Percentiles rank a stretch among this genome's conserved stretches.
phyloP scores from a whole-genome alignment of 2,888 invertebrate species.

The Epinotia bilunana region DNA sequence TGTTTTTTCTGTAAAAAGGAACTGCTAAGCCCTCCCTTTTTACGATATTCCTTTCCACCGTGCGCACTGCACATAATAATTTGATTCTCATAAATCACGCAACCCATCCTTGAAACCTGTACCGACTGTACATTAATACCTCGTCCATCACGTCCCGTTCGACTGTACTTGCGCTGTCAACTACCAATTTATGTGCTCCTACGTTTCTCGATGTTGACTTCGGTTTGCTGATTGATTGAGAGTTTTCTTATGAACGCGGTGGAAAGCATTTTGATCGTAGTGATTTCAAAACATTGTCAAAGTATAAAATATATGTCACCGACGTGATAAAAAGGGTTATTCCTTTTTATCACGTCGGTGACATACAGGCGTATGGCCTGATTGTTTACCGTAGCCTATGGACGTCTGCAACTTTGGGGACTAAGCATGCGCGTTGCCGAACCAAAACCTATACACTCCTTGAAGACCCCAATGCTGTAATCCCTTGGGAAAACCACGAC shows the following conservation, averaged over 20 bases:
- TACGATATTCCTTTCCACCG: not conserved
- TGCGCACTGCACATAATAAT: not conserved
- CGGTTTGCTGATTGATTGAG: slow-evolving; percentile 21
- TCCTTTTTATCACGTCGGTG: too few species aligned
- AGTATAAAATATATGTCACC: too few species aligned
- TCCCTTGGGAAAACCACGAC: too few species aligned
- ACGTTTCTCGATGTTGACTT: slow-evolving; percentile 27
- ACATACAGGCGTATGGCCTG: too few species aligned
- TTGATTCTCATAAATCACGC: slow-evolving; percentile 29
- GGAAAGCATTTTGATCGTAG: too few species aligned
- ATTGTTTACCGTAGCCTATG: too few species aligned
- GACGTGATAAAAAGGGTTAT: too few species aligned
- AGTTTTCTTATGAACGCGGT: not conserved
- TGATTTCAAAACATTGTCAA: not conserved
- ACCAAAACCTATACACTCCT: too few species aligned
- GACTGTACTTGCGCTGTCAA: slow-evolving; percentile 40
- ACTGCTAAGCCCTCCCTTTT: not conserved
- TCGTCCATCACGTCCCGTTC: slow-evolving; percentile 46
- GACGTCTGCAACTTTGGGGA: too few species aligned
- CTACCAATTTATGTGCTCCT: slow-evolving; percentile 30
- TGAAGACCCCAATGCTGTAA: too few species aligned
- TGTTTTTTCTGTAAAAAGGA: not conserved
- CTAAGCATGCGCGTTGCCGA: too few species aligned
- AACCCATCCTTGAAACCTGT: slow-evolving; percentile 31
- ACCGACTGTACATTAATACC: slow-evolving; percentile 48